Evolutionary conservation across 1,140 invertebrate species (phyloP).

Genomic region (Zelostemma sp.): DNA sequence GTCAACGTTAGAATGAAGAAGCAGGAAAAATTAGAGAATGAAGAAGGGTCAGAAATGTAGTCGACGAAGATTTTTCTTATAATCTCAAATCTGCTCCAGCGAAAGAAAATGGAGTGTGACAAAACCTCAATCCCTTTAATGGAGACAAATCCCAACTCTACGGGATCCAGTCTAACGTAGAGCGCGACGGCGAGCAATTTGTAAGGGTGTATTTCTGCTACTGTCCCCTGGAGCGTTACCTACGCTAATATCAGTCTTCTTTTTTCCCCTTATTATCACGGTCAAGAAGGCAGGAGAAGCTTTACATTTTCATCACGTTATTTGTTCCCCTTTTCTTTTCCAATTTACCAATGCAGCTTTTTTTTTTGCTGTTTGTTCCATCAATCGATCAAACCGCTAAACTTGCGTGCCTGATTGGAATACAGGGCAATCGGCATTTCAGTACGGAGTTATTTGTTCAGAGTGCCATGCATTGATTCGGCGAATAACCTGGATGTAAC

Average conservation of each 20-base stretch:
- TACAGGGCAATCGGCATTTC: too few species aligned
- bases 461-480: neutral
- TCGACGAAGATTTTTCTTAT: slow-evolving; percentile 44
- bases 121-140: slow-evolving; percentile 71
- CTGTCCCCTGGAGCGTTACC: slow-evolving; percentile 18
- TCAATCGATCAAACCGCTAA: too few species aligned
- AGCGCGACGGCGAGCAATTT: slow-evolving; percentile 66
- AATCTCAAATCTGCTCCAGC: slow-evolving; percentile 48
- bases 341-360: too few species aligned
- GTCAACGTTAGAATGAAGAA: neutral
- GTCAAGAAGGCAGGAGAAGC: slow-evolving; percentile 26
- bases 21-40: slow-evolving; percentile 11
- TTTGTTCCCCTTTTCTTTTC: slow-evolving; percentile 13
- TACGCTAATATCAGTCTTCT: slow-evolving; percentile 38
- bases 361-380: too few species aligned
- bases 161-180: slow-evolving; percentile 43
- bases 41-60: slow-evolving; percentile 25
- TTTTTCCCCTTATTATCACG: slow-evolving; percentile 21
- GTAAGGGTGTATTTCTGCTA: slow-evolving; percentile 62
- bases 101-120: slow-evolving; percentile 59
- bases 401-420: too few species aligned
- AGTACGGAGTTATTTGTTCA: too few species aligned
- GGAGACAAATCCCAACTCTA: slow-evolving; percentile 66
- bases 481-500: neutral
- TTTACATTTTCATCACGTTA: slow-evolving; percentile 32